Conservation (phyloP, 1,140 invertebrate species). For the Chymomyza costata region DNA sequence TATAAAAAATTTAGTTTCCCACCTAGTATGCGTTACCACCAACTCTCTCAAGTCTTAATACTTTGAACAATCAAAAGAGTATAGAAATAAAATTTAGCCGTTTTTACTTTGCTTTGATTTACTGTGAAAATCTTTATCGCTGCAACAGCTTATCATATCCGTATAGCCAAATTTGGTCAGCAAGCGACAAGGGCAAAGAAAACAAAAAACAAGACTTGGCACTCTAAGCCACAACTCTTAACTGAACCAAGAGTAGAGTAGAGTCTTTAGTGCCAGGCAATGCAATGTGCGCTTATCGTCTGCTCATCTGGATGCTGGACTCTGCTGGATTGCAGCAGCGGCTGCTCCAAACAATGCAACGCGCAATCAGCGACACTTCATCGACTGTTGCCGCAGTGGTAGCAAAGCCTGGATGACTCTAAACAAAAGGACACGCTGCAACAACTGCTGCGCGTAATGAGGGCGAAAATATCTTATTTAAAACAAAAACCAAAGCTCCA, state of each 20-base stretch:
- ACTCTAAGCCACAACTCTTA: constrained; percentile 3
- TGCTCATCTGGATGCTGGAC: background rate
- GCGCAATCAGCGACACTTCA: constrained; percentile 74
- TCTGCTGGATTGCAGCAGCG: no score
- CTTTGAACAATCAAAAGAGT: no score
- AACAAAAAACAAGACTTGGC: no score
- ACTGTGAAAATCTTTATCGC: constrained; percentile 46
- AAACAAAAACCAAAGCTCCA: constrained; percentile 30
- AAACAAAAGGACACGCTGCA: constrained; percentile 71
- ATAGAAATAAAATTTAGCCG: background rate
- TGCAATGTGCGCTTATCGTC: constrained; percentile 47
- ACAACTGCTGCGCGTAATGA: constrained; percentile 58
- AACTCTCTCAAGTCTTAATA: no score
- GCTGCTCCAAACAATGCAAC: constrained; percentile 59
- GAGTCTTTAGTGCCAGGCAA: background rate
- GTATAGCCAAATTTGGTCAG: constrained; percentile 9
- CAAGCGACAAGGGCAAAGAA: no score
- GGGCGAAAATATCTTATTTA: constrained; percentile 72
- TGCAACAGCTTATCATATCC: constrained; percentile 49
- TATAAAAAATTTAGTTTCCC: no score
- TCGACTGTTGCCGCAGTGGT: constrained; percentile 26
- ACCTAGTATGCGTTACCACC: no score
- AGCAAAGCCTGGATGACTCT: no score
- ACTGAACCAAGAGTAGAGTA: no score
- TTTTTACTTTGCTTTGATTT: constrained; percentile 10